These are phyloP conservation scores for Strix aluco DNA, from an alignment of 2,113 vertebrate genomes.

Conservation along the genomic window DNA sequence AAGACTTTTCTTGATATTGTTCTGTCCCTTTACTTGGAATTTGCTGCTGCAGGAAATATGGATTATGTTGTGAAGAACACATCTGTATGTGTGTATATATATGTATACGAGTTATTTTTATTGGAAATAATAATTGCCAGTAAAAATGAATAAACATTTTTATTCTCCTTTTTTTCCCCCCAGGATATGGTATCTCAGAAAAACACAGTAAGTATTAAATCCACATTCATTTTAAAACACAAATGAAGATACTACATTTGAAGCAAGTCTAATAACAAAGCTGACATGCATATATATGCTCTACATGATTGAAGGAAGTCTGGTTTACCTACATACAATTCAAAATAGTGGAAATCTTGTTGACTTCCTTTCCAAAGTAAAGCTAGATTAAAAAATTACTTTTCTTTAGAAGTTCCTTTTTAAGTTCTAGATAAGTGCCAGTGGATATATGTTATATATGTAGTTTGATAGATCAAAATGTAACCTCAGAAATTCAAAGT, in stretches of 20 bases:
- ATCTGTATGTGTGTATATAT: not conserved
- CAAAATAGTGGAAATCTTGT: not conserved
- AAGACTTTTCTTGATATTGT: not conserved
- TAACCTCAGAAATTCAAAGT: not conserved
- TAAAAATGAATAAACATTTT: not conserved
- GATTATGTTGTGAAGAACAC: not conserved
- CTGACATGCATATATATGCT: not conserved
- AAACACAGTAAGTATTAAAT: conserved; percentile 90
- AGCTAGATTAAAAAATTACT: not conserved
- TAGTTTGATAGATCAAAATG: not conserved
- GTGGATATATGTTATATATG: not conserved
- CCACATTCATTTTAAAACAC: not conserved
- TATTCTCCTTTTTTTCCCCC: not conserved
- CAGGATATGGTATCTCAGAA: conserved; percentile 94
- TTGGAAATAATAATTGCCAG: not conserved
- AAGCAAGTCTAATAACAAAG: not conserved
- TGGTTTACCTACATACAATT: not conserved
- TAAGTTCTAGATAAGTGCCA: not conserved
- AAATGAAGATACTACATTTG: not conserved
- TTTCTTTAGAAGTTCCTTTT: not conserved
- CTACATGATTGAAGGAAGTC: not conserved
- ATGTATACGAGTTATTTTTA: not conserved
- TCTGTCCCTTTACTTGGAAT: not conserved
- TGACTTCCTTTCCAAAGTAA: not conserved
- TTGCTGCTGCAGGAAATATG: not conserved